Evolutionary conservation across 2,113 vertebrate species (phyloP), one percentile per base, ranked within the genome.

Genomic region (Meleagris gallopavo): DNA sequence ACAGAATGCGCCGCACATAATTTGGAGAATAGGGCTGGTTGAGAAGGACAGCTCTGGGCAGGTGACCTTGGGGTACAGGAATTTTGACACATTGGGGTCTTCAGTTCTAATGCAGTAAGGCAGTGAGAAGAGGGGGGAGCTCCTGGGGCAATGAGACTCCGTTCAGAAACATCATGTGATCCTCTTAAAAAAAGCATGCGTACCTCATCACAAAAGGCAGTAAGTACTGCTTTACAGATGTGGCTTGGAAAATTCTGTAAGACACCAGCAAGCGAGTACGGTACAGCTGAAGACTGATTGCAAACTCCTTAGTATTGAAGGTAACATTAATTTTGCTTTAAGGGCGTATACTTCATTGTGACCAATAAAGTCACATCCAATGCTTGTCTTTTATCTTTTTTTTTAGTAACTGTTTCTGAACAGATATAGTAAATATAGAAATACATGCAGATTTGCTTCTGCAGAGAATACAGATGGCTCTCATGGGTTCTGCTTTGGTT

Each of bases 271-370:
- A 67, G 19, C 21, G 46, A 0, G 77, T 80, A 50, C 11, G 11
- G 57, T 83, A 48, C 40, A 81, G 70, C 22, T 74, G 85, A 83
- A 71, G 55, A 36, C 25, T 38, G 9, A 50, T 34, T 65, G 64
- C 32, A 61, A 2, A 81, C 15, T 55, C 70, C 43, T 34, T 60
- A 30, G 32, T n/a, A 54, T 30, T 88, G 48, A 66, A 74, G 40
- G 32, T 85, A 66, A 67, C 18, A 20, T 65, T 30, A 70, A 69
- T 62, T 34, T 67, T 34, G 24, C 36, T 61, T 36, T 73, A 84
- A 90, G 17, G 73, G 45, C 0, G 0, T 0, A 0, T 62, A 18
- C 25, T 90, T 90, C 43, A 64, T 0, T 80, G 41, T 72, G 54
- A 93, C n/a, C 11, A 32, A 17, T 24, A 13, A 52, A 80, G 36